Evolutionary conservation across 2,888 invertebrate species (phyloP).

Genomic region (Lepidocyrtinus sp.): DNA sequence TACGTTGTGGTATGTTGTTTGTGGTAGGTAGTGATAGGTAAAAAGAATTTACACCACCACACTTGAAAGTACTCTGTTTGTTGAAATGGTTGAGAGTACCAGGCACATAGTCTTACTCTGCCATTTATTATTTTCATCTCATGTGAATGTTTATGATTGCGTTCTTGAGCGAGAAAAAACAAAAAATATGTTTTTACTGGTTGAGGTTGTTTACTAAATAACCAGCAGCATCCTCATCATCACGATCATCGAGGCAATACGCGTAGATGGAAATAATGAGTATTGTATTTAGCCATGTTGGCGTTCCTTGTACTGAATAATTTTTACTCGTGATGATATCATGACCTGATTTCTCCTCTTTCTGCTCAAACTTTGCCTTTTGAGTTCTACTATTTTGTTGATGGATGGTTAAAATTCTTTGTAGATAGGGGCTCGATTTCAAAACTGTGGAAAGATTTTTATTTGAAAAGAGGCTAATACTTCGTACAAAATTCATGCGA

Average conservation of each 20-base stretch:
- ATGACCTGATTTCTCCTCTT: slow-evolving; percentile 65
- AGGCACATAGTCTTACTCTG: background rate
- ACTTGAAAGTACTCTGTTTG: background rate
- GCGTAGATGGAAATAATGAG: slow-evolving; percentile 9
- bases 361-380: slow-evolving; percentile 32
- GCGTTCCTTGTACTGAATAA: slow-evolving; percentile 11
- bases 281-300: background rate
- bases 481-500: no score
- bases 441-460: no score
- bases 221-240: background rate
- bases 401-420: slow-evolving; percentile 19
- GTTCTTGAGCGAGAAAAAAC: slow-evolving; percentile 8
- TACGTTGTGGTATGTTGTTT: background rate
- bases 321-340: slow-evolving; percentile 48
- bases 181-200: background rate
- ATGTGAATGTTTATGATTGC: background rate
- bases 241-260: slow-evolving; percentile 11
- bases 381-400: slow-evolving; percentile 25
- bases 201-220: slow-evolving; percentile 18
- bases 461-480: no score
- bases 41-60: background rate
- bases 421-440: no score
- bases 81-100: background rate
- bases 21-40: background rate
- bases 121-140: background rate